phyloP scores from a whole-genome alignment of 2,113 vertebrate genomes.

The Spheniscus mendiculus region DNA sequence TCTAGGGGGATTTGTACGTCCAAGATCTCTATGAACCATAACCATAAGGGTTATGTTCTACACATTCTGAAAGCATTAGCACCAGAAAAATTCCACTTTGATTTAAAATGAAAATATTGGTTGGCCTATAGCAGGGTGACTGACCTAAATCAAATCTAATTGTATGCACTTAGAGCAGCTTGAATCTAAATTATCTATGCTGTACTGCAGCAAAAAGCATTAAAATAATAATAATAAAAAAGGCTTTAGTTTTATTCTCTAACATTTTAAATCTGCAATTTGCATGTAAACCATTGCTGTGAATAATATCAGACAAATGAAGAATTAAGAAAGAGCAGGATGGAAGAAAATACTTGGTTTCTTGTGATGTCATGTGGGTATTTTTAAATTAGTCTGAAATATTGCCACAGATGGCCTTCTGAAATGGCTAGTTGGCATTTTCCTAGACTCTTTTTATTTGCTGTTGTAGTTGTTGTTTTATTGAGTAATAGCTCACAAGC shows the following conservation, averaged over 20 bases:
- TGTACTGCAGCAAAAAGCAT: conserved; percentile 5
- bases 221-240: conserved; percentile 20
- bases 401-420: background rate
- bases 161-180: conserved; percentile 27
- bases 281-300: conserved; percentile 36
- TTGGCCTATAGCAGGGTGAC: background rate
- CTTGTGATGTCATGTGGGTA: background rate
- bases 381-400: conserved; percentile 54
- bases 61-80: background rate
- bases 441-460: background rate
- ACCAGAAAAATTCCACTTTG: background rate
- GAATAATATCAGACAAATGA: background rate
- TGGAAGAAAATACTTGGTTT: conserved; percentile 33
- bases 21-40: background rate
- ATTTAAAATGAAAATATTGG: conserved; percentile 56
- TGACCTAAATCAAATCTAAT: conserved; percentile 65
- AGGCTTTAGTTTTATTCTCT: conserved; percentile 17
- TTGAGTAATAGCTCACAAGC: background rate
- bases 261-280: conserved; percentile 58
- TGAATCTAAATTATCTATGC: conserved; percentile 57
- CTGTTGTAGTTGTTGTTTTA: background rate
- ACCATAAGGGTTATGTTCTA: background rate
- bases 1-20: background rate
- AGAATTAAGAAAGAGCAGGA: conserved; percentile 23
- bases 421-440: background rate